These are phyloP conservation scores for Ctenomys sociabilis DNA, from an alignment of 2,113 vertebrate species.

Conservation along the genomic window DNA sequence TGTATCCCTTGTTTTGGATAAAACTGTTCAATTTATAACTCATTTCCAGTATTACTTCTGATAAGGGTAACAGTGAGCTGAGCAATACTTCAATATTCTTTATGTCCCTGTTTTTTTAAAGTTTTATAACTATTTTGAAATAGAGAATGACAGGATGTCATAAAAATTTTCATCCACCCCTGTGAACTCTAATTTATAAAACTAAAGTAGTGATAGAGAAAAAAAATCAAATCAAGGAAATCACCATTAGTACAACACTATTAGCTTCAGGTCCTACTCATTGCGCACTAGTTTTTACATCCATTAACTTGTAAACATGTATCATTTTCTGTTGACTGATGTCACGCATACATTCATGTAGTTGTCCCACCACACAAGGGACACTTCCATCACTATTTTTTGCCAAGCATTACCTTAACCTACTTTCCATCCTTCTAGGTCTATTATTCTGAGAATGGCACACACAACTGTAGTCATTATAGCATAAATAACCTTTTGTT, in stretches of 20 bases:
- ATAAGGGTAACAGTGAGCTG: background rate
- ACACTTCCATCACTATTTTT: background rate
- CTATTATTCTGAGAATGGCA: background rate
- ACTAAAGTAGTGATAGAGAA: background rate
- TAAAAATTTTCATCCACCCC: background rate
- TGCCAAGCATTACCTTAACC: background rate
- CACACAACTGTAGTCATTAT: background rate
- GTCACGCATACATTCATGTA: background rate
- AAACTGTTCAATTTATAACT: conserved; percentile 33
- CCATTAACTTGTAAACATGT: background rate
- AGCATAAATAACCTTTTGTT: background rate
- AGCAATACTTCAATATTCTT: conserved; percentile 18
- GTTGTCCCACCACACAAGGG: background rate
- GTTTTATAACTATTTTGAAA: conserved; percentile 31
- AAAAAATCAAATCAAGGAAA: background rate
- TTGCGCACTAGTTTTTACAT: background rate
- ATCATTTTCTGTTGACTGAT: background rate
- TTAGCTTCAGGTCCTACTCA: conserved; percentile 28
- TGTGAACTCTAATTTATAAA: background rate
- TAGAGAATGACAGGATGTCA: background rate
- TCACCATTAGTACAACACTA: background rate
- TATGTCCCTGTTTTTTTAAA: background rate
- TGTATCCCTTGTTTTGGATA: background rate
- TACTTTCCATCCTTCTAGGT: background rate
- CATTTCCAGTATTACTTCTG: conserved; percentile 1